These are phyloP conservation scores for Phortica okadai DNA, from an alignment of 2,888 invertebrate species.

Conservation along the genomic window DNA sequence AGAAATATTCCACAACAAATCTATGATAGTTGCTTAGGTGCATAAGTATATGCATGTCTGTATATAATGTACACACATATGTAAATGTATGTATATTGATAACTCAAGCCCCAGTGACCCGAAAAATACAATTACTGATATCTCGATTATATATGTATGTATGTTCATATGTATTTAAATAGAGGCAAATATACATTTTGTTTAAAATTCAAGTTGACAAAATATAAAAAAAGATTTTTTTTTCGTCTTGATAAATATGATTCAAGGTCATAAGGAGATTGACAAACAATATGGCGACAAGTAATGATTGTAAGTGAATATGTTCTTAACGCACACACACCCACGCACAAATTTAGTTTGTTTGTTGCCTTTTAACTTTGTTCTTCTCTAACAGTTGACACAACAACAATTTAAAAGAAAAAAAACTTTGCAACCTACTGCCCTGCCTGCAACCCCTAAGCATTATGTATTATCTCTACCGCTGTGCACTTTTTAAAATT, in stretches of 20 bases:
- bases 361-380: not conserved
- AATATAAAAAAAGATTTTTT: too few relatives aligned
- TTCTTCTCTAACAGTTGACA: too few relatives aligned
- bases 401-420: too few relatives aligned
- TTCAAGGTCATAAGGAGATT: not conserved
- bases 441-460: too few relatives aligned
- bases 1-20: not conserved
- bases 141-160: not conserved
- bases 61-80: constrained; percentile 1
- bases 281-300: constrained; percentile 54
- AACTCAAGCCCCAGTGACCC: not conserved
- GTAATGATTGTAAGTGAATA: constrained; percentile 60
- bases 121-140: too few relatives aligned
- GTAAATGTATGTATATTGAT: not conserved
- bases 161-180: not conserved
- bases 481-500: too few relatives aligned
- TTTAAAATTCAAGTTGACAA: too few relatives aligned
- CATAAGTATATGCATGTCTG: not conserved
- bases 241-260: too few relatives aligned
- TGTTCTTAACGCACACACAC: not conserved
- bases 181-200: too few relatives aligned
- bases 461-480: too few relatives aligned
- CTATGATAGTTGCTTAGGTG: not conserved
- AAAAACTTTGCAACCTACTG: too few relatives aligned
- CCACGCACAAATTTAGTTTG: not conserved